Base-by-base conservation (phyloP, 1,140 invertebrate species). In the Campodea augens region DNA sequence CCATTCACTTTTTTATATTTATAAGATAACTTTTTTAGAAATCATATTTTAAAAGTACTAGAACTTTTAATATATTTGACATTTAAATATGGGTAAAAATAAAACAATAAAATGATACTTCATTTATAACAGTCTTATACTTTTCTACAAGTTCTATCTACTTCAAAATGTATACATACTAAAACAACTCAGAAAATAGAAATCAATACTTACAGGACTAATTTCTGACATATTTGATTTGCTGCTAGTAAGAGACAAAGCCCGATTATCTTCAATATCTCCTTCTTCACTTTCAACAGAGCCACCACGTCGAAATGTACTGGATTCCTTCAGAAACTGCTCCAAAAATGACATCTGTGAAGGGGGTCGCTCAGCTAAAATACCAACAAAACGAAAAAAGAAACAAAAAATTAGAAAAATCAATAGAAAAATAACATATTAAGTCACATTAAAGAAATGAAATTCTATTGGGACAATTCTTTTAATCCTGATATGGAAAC, bases 331-430 rank as follows among this genome's bases (percentile, higher is more conserved):
- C 50, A 88, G 63, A 59, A 90, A 88, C 55, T 87, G 82, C 58
- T 88, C 83, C 53, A 86, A 63, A 62, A 87, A 85, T 47, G 83
- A 88, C 75, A 87, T 81, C 63, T 87, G 81, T 36, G 84, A 88
- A 37, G 81, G 75, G 45, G 82, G 81, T 54, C 81, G 67, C 61
- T 86, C 81, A 67, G n/a, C n/a, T 83, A 65, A 70, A 87, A 82
- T 87, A 67, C 55, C 71, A 71, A 54, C 13, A 44, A 47, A 50
- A 57, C 49, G 36, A 51, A 51, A 1, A 19, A 38, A 20, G 18
- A 32, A 51, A 38, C 24, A 44, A 52, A 50, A 23, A 51, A 50
- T 32, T 0, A 38, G 32, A 51, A 51, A 18, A 46, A 38, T 36
- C 51, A 42, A 15, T n/a, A 10, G 29, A n/a, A 10, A 32, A 32